Conservation (phyloP, 2,888 invertebrate genomes). For the Pardosa pseudoannulata region DNA sequence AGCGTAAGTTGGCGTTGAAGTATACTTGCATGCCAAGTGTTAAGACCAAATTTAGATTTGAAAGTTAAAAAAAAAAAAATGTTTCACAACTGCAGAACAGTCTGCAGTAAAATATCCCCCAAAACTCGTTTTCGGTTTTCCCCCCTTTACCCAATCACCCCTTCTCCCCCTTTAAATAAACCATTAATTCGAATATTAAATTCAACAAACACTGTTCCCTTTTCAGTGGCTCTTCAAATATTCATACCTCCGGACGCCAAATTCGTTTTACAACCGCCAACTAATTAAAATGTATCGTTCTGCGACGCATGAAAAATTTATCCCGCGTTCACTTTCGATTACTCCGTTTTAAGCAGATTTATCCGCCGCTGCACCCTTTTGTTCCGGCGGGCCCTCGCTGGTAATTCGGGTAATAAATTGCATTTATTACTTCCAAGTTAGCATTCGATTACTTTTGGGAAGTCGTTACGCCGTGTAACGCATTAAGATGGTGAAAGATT, state of each 20-base stretch:
- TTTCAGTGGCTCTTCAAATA: constrained; percentile 46
- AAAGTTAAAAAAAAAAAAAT: too few species aligned
- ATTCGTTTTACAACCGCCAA: constrained; percentile 52
- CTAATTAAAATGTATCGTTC: constrained; percentile 71
- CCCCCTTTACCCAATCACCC: constrained; percentile 14
- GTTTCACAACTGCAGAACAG: too few species aligned
- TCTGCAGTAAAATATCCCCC: too few species aligned
- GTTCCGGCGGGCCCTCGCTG: constrained; percentile 18
- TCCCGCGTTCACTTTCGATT: constrained; percentile 33
- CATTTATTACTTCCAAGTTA: constrained; percentile 69
- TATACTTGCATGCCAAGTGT: too few species aligned
- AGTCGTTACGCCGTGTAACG: constrained; percentile 44
- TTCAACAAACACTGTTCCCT: constrained; percentile 43
- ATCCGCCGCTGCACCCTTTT: constrained; percentile 46
- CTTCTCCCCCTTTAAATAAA: constrained; percentile 64
- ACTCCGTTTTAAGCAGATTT: constrained; percentile 60
- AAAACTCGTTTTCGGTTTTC: background rate
- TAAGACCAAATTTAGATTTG: too few species aligned
- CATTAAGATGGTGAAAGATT: constrained; percentile 48
- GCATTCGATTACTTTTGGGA: constrained; percentile 63
- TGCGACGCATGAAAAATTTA: constrained; percentile 64
- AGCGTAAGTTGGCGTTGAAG: too few species aligned
- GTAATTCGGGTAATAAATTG: constrained; percentile 71
- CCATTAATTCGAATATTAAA: constrained; percentile 72
- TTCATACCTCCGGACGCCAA: constrained; percentile 42